phyloP scores from a whole-genome alignment of 2,113 vertebrate species.

The Collichthys lucidus region DNA sequence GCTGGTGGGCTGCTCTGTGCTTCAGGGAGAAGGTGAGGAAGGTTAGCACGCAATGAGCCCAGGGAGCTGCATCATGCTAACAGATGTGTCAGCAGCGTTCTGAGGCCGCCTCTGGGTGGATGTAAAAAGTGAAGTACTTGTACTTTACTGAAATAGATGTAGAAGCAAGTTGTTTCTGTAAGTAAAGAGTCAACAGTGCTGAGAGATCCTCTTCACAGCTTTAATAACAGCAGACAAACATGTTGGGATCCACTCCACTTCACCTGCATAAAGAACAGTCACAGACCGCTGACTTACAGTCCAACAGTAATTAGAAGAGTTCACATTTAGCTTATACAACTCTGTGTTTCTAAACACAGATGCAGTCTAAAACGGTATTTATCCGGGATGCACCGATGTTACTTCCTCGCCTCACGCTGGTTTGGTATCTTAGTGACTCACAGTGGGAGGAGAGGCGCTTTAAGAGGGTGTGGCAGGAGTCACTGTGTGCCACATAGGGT shows the following conservation, averaged over 20 bases:
- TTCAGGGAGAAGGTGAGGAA: conserved; percentile 16
- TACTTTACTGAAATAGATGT: background rate
- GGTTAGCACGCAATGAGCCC: conserved; percentile 8
- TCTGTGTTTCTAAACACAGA: background rate
- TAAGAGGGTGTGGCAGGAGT: background rate
- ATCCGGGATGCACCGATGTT: no score
- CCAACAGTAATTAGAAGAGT: background rate
- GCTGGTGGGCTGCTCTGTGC: conserved; percentile 8
- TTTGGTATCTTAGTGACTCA: background rate
- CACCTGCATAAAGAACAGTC: no score
- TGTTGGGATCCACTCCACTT: background rate
- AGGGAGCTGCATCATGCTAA: conserved; percentile 32
- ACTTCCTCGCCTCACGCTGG: no score
- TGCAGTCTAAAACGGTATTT: no score
- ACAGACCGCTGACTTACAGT: background rate
- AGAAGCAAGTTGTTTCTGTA: no score
- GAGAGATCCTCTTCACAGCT: no score
- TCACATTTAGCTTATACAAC: background rate
- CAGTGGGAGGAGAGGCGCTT: background rate
- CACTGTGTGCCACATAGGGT: no score
- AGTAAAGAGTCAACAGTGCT: no score
- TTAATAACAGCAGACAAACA: background rate
- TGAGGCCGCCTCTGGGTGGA: background rate
- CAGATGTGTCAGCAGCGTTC: conserved; percentile 20
- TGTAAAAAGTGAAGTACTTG: background rate